phyloP scores from a whole-genome alignment of 1,140 invertebrate genomes.

The Microplitis mediator region DNA sequence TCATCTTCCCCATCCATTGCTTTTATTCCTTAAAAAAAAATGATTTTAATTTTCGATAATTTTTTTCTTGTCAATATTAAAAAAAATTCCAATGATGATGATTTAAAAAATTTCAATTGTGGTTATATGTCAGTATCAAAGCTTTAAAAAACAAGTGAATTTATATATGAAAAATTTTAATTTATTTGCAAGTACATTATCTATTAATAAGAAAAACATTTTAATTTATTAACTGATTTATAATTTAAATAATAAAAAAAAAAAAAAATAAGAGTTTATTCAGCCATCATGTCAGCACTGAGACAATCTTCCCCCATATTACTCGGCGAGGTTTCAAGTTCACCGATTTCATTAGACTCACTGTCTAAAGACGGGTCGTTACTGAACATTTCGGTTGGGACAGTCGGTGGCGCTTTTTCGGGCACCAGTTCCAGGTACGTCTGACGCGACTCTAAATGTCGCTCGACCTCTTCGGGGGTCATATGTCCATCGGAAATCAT shows the following conservation, averaged over 20 bases:
- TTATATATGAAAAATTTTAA: conserved; percentile 3
- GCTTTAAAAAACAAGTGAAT: neutral
- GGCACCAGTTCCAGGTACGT: conserved; percentile 80
- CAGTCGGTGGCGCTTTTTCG: conserved; percentile 84
- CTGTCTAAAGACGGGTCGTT: conserved; percentile 86
- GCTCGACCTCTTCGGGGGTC: conserved; percentile 89
- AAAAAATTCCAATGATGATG: too few species aligned
- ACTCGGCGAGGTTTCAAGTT: conserved; percentile 77
- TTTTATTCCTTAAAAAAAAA: neutral
- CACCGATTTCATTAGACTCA: conserved; percentile 79
- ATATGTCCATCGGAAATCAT: conserved; percentile 79
- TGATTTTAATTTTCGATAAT: neutral
- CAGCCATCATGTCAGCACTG: conserved; percentile 68
- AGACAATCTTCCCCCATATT: conserved; percentile 73
- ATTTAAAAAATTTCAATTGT: too few species aligned
- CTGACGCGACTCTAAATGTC: conserved; percentile 85
- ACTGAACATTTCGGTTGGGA: conserved; percentile 91
- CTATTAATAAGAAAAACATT: conserved; percentile 12
- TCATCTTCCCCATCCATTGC: conserved; percentile 23
- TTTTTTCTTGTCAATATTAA: neutral
- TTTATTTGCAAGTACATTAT: conserved; percentile 18
- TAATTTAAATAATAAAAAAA: conserved; percentile 26
- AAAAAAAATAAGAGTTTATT: conserved; percentile 39
- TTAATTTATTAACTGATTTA: conserved; percentile 9
- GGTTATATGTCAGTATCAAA: neutral